phyloP scores from a whole-genome alignment of 2,888 invertebrate genomes.

The Nasonia oneida region DNA sequence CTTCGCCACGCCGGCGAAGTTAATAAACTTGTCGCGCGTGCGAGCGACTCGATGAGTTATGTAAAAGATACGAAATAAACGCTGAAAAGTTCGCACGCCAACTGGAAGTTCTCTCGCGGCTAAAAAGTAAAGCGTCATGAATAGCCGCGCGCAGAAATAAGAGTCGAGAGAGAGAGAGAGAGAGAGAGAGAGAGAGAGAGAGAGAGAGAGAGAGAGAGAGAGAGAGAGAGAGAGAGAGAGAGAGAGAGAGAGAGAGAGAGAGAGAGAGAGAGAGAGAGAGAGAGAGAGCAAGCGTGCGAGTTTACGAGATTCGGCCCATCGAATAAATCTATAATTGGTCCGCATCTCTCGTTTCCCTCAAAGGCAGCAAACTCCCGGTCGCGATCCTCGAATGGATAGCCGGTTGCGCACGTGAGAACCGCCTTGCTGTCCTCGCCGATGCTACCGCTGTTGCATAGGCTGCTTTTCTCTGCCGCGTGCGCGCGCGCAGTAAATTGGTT shows the following conservation, averaged over 20 bases:
- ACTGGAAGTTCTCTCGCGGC: background rate
- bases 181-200: background rate
- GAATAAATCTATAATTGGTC: slow-evolving; percentile 65
- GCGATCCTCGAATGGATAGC: slow-evolving; percentile 65
- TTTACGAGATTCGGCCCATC: slow-evolving; percentile 30
- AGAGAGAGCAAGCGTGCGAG: background rate
- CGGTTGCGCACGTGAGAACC: slow-evolving; percentile 63
- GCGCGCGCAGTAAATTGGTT: slow-evolving; percentile 63
- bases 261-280: background rate
- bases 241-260: background rate
- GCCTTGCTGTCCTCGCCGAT: slow-evolving; percentile 25
- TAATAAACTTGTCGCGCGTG: slow-evolving; percentile 3
- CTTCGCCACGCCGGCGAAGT: background rate
- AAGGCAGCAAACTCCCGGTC: slow-evolving; percentile 49
- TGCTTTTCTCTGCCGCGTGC: slow-evolving; percentile 56
- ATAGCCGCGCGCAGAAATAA: too few relatives aligned
- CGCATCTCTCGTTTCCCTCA: slow-evolving; percentile 56
- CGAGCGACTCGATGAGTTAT: background rate
- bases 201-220: background rate
- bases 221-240: background rate
- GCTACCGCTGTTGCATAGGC: slow-evolving; percentile 23
- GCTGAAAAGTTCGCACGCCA: background rate
- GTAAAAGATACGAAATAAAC: background rate
- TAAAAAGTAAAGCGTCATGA: background rate
- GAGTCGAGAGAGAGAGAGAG: background rate